These are phyloP conservation scores for Mya arenaria DNA, from an alignment of 1,140 invertebrate species.

Conservation along the genomic window DNA sequence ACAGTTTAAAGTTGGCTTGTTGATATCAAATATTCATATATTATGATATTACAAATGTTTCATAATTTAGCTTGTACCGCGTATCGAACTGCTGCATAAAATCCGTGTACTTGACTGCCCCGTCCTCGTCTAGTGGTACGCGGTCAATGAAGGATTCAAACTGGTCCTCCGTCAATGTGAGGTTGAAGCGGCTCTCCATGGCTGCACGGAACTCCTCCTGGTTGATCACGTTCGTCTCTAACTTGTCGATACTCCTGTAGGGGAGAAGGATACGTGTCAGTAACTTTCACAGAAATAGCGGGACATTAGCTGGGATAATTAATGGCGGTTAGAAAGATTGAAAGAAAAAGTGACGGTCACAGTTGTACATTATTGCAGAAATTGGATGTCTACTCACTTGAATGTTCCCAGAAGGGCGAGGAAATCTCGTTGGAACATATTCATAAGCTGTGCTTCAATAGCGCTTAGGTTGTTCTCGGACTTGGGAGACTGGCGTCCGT, in stretches of 20 bases:
- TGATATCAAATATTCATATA: too few species aligned
- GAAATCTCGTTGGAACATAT: constrained; percentile 81
- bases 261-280: neutral
- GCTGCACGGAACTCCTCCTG: constrained; percentile 80
- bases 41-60: too few species aligned
- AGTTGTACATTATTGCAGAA: too few species aligned
- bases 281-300: neutral
- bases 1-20: too few species aligned
- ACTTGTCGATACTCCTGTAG: constrained; percentile 78
- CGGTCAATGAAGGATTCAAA: constrained; percentile 77
- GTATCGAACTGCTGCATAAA: constrained; percentile 81
- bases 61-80: too few species aligned
- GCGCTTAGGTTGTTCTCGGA: constrained; percentile 73
- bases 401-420: constrained; percentile 80
- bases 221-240: constrained; percentile 72
- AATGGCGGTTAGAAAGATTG: too few species aligned
- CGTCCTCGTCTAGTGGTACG: constrained; percentile 77
- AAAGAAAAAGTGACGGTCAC: too few species aligned
- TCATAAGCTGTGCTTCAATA: constrained; percentile 78
- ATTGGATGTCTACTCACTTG: too few species aligned
- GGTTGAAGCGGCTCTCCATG: constrained; percentile 78
- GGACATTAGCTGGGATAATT: too few species aligned
- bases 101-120: constrained; percentile 78
- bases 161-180: constrained; percentile 77
- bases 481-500: constrained; percentile 38